Base-by-base conservation (phyloP, 2,888 invertebrate genomes). In the Chrysodeixis includens region DNA sequence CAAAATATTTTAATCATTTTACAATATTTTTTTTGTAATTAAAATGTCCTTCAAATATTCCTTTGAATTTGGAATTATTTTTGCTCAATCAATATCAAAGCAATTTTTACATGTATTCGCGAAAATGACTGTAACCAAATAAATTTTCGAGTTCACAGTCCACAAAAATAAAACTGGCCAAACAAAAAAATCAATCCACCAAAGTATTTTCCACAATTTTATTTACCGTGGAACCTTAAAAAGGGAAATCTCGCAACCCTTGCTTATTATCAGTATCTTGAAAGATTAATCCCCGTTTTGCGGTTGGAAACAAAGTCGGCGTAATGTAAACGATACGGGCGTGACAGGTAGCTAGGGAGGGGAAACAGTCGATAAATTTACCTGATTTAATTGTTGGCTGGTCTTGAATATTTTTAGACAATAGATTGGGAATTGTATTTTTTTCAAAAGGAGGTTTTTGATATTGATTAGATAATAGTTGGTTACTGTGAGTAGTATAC, bases 251-350 rank as follows among this genome's bases (percentile, higher is more conserved):
- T 30, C 0, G 9, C 51, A 51, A 57, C 71, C 65, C 68, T 68
- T 69, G 62, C 78, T 80, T 84, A 86, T 88, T 85, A 88, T 86
- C 88, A 76, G 86, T 83, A 83, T 83, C 85, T 86, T 81, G 81
- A 83, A 84, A 86, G 88, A 89, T 89, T 88, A 89, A 89, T 89
- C 78, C 82, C 80, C 76, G 83, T 86, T 86, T 85, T 84, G 81
- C 77, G 79, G 79, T 72, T 68, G 71, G 85, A 87, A 88, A 89
- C 89, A 89, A 88, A 87, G 83, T 79, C 77, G 79, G 59, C 46
- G 71, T 79, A 80, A 83, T 83, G 86, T 86, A 84, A 87, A 83
- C 86, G 88, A 86, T 86, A 84, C 82, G 81, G 73, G 72, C 76
- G 83, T 83, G 85, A 81, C 87, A 88, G 86, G 87, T 86, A 59